Evolutionary conservation across 92 coral and sea anemone genomes (phyloP), one percentile per base, ranked within the genome.

Genomic region (Epizoanthus illoricatus): DNA sequence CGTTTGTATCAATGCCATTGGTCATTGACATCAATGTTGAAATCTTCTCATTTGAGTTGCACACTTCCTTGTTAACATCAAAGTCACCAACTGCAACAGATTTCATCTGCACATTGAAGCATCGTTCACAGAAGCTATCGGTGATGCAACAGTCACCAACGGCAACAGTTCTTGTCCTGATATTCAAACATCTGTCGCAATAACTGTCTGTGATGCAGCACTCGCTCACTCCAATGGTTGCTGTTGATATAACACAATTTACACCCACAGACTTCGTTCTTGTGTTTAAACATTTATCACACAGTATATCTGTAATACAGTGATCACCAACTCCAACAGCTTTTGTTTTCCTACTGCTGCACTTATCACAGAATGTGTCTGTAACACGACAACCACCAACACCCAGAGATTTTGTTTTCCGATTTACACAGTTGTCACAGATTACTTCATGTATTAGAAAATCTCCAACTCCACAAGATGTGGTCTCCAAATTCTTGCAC

Each of bases 101-200:
- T 15, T 92, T 89, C 71, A 92, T 93, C 33, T 93, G 91, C 9
- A 89, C 80, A 84, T 90, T 86, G 58, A 91, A 89, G 75, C 99
- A 96, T 7, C 98, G 92, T 66, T 93, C 97, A 40, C 99, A 97
- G 87, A 71, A 93, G 69, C 85, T 97, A 76, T 97, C 99, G 0
- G 93, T 93, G 40, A 94, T 69, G 70, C 99, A 92, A 69, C 97
- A 97, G 59, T 97, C 99, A 6, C 99, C 99, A 70, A 94, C 87
- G 15, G 94, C 98, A 57, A 94, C 87, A 65, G 93, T 84, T 17
- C 75, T 74, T 4, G 91, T 96, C 43, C 90, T 71, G 40, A 91
- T 67, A 59, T 80, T 89, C 86, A 75, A 58, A 63, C 97, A 92
- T 23, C 92, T 75, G 75, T 86, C 92, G 20, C 99, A 94, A 66